phyloP scores from a whole-genome alignment of 2,797 vertebrate genomes.

The Sebastes taczanowskii region DNA sequence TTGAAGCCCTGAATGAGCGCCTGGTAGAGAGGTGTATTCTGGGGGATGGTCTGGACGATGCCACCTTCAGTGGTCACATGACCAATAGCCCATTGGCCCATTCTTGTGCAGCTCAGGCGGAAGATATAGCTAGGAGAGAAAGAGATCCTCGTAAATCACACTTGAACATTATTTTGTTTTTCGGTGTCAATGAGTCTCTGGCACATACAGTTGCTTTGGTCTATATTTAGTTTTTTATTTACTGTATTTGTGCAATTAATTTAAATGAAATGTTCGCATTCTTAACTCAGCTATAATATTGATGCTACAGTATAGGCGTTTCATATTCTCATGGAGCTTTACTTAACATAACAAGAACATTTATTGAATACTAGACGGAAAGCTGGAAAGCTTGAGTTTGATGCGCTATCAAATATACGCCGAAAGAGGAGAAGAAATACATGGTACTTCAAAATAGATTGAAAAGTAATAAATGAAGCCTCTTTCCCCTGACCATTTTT shows the following conservation, averaged over 20 bases:
- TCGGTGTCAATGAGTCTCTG: background rate
- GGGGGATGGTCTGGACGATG: conserved; percentile 88
- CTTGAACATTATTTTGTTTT: background rate
- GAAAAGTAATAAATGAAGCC: background rate
- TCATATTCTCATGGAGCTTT: background rate
- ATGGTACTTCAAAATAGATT: background rate
- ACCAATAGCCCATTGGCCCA: conserved; percentile 92
- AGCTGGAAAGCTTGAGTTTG: background rate
- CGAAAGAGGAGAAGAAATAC: background rate
- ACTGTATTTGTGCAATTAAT: background rate
- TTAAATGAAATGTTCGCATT: background rate
- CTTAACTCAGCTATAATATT: background rate
- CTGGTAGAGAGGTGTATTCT: conserved; percentile 84
- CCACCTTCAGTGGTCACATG: conserved; percentile 82
- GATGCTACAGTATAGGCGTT: background rate
- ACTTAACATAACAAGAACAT: background rate
- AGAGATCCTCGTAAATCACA: background rate
- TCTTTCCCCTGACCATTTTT: background rate
- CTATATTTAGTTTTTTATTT: background rate
- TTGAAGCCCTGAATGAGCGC: conserved; percentile 86
- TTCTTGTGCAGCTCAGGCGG: conserved; percentile 88
- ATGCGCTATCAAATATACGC: background rate
- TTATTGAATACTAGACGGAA: background rate
- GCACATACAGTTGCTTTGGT: background rate
- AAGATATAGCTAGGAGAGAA: conserved; percentile 86